Evolutionary conservation across 1,140 invertebrate genomes (phyloP).

Genomic region (Aphelinus atriplicis): DNA sequence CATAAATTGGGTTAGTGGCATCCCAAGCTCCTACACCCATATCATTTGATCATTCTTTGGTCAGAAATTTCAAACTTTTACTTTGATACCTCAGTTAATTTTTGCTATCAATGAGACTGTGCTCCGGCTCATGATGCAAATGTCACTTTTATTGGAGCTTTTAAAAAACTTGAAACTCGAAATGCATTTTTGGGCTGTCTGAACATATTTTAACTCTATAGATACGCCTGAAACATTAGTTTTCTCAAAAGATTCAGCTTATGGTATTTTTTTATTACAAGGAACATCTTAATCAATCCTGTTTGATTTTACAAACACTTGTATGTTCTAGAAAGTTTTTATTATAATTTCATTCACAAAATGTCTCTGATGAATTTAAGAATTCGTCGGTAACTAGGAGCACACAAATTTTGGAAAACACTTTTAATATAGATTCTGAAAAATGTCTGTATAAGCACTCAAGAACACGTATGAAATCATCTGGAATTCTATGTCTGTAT

Average conservation of each 20-base stretch:
- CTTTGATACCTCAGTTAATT: constrained; percentile 40
- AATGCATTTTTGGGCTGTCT: constrained; percentile 34
- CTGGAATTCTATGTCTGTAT: not conserved
- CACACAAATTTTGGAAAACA: constrained; percentile 38
- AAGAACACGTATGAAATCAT: constrained; percentile 10
- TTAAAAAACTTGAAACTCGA: constrained; percentile 38
- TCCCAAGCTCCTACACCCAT: constrained; percentile 45
- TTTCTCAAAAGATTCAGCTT: constrained; percentile 26
- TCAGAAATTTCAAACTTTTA: constrained; percentile 38
- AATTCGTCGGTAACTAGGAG: constrained; percentile 38
- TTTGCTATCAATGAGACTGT: constrained; percentile 40
- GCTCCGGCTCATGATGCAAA: constrained; percentile 39
- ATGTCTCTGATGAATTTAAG: constrained; percentile 20
- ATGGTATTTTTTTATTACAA: constrained; percentile 28
- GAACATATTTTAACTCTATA: constrained; percentile 30
- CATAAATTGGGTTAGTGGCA: constrained; percentile 68
- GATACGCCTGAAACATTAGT: constrained; percentile 35
- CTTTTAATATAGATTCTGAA: constrained; percentile 21
- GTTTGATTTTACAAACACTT: constrained; percentile 29
- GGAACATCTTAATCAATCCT: constrained; percentile 27
- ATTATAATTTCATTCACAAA: constrained; percentile 28
- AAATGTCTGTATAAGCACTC: constrained; percentile 23
- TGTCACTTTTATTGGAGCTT: constrained; percentile 36
- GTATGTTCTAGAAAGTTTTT: constrained; percentile 15
- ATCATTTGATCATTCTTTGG: constrained; percentile 37